Conservation (phyloP, 2,113 vertebrate species). For the Pachycephala philippinensis region DNA sequence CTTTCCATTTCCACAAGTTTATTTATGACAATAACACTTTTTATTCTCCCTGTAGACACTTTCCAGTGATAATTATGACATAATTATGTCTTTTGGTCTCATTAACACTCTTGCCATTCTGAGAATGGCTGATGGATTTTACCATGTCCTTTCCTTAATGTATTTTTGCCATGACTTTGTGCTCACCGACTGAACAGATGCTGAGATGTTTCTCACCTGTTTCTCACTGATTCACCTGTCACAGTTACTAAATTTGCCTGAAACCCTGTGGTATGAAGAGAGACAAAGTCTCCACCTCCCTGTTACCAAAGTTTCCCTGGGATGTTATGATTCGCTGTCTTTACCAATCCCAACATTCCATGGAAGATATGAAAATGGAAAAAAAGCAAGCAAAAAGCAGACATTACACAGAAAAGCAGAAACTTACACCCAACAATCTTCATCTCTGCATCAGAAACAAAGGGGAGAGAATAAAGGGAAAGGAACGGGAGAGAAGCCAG, state of each 20-base stretch:
- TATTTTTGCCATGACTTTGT: neutral
- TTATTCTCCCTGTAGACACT: neutral
- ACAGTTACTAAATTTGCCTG: neutral
- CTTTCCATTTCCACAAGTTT: neutral
- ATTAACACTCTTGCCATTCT: neutral
- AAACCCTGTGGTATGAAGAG: slow-evolving; percentile 8
- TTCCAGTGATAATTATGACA: neutral
- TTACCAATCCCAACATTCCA: slow-evolving; percentile 65
- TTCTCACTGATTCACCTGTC: neutral
- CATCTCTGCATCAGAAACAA: slow-evolving; percentile 81
- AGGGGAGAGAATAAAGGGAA: slow-evolving; percentile 65
- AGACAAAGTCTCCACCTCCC: neutral
- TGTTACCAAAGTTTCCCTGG: neutral
- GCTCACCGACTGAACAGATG: neutral
- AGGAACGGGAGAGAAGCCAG: slow-evolving; percentile 66
- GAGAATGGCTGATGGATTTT: neutral
- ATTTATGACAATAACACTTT: neutral
- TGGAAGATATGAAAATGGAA: slow-evolving; percentile 64
- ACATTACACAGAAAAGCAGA: slow-evolving; percentile 70
- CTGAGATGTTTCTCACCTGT: neutral
- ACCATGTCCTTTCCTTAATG: neutral
- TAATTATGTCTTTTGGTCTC: neutral
- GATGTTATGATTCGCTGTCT: slow-evolving; percentile 14
- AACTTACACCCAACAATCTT: slow-evolving; percentile 89
- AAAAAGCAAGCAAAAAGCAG: slow-evolving; percentile 72